Evolutionary conservation across 2,888 invertebrate species (phyloP), one percentile per base, ranked within the genome.

Genomic region (Cheiracanthium punctorium): DNA sequence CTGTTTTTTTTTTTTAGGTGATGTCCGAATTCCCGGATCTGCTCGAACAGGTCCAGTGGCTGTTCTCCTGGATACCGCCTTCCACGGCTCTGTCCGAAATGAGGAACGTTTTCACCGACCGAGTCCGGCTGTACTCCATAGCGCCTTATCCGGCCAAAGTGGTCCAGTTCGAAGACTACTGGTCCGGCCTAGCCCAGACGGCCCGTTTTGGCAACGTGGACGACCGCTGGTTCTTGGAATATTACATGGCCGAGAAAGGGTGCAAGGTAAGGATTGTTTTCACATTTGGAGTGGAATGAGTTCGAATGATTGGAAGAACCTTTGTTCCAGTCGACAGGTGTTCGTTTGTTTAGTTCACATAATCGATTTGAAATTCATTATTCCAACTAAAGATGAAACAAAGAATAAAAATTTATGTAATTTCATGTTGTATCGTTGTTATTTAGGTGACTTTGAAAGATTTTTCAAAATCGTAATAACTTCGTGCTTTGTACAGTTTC

Each of bases 221-320:
- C n/a, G 89, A 89, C 69, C 81, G 84, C 1, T 90, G 90, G 90
- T 89, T 89, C 79, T 86, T 89, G 24, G 90, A 90, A 70, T 89
- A 89, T 65, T 87, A 89, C 29, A 87, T 82, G 82, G 29, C 74
- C 0, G 29, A 73, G n/a, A 87, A 80, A 70, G 67, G 82, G 8
- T 87, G 87, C 41, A 80, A 81, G 71, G 81, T 81, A 75, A 24
- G 37, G n/a, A n/a, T n/a, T n/a, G n/a, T n/a, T n/a, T n/a, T n/a
- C n/a, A n/a, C n/a, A n/a, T n/a, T n/a, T n/a, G n/a, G n/a, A n/a
- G n/a, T n/a, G n/a, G n/a, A n/a, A n/a, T n/a, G n/a, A n/a, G n/a
- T n/a, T n/a, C n/a, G n/a, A n/a, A n/a, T n/a, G n/a, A n/a, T n/a
- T n/a, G n/a, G n/a, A n/a, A n/a, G n/a, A n/a, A n/a, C n/a, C n/a